Percentiles rank a stretch among this genome's conserved stretches.
phyloP scores from a whole-genome alignment of 2,113 vertebrate genomes.

The Pelmatolapia mariae region DNA sequence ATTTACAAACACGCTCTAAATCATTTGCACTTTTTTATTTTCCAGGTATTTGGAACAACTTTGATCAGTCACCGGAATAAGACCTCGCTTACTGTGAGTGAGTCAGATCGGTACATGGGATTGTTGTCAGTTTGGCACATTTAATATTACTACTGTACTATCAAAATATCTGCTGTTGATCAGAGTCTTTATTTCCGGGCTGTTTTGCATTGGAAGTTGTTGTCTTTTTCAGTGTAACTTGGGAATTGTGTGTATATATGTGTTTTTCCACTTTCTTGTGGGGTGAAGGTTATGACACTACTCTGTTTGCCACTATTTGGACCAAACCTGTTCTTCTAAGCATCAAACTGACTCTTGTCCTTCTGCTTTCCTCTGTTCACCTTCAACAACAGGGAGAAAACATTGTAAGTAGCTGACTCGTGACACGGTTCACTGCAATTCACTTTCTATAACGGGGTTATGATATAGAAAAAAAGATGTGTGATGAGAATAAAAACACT shows the following conservation, averaged over 20 bases:
- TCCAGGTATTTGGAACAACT: slow-evolving; percentile 61
- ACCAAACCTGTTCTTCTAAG: not conserved
- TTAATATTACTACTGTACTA: not conserved
- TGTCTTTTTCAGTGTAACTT: not conserved
- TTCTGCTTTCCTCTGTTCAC: slow-evolving; percentile 27
- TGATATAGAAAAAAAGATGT: not conserved
- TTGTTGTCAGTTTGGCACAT: not conserved
- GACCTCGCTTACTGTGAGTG: slow-evolving; percentile 45
- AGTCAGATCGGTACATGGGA: not conserved
- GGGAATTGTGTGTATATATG: not conserved
- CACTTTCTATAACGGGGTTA: not conserved
- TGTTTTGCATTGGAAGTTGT: not conserved
- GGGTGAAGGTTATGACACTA: not conserved
- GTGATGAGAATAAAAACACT: not conserved
- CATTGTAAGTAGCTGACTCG: slow-evolving; percentile 56
- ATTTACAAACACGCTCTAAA: accelerated
- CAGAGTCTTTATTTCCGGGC: not conserved
- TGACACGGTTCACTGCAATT: not conserved
- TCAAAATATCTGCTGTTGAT: not conserved
- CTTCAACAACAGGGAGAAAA: slow-evolving; percentile 50
- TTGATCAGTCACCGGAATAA: slow-evolving; percentile 50
- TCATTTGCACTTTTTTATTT: not conserved
- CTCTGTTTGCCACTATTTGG: not conserved
- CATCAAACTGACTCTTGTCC: slow-evolving; percentile 18
- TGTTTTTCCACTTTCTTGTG: not conserved